These are phyloP conservation scores for Dynastes maya DNA, from an alignment of 2,888 invertebrate species.

Conservation along the genomic window DNA sequence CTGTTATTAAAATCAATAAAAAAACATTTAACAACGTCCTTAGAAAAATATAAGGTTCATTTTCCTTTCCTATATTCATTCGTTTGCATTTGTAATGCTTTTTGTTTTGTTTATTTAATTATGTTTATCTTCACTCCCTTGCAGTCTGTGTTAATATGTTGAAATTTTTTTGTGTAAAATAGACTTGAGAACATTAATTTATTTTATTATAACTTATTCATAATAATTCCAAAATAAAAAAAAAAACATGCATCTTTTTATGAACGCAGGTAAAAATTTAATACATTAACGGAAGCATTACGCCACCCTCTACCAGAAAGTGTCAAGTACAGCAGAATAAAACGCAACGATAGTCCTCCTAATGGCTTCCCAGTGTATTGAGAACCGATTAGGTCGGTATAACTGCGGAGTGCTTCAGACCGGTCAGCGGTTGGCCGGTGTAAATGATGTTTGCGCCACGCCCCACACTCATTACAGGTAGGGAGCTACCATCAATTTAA, in stretches of 20 bases:
- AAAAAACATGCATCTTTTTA: neutral
- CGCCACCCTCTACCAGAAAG: conserved; percentile 57
- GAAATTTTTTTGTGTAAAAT: too few relatives aligned
- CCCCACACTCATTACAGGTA: conserved; percentile 70
- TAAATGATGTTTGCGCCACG: conserved; percentile 70
- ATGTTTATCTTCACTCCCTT: too few relatives aligned
- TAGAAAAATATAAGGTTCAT: too few relatives aligned
- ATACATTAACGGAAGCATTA: neutral
- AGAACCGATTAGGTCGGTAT: conserved; percentile 64
- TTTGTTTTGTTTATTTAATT: too few relatives aligned
- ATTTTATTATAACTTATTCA: too few relatives aligned
- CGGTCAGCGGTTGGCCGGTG: conserved; percentile 70
- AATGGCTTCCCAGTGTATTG: conserved; percentile 67
- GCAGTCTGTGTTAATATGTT: too few relatives aligned
- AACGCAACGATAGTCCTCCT: conserved; percentile 63
- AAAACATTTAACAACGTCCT: too few relatives aligned
- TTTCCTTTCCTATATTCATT: too few relatives aligned
- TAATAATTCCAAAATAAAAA: neutral
- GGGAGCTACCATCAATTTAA: conserved; percentile 70
- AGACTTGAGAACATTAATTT: too few relatives aligned
- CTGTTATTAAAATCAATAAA: too few relatives aligned
- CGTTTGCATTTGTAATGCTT: too few relatives aligned
- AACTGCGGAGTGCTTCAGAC: conserved; percentile 56
- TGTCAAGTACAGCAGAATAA: conserved; percentile 60
- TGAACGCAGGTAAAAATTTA: neutral